Conservation (phyloP, 2,888 invertebrate species). For the Nephrotoma flavescens region DNA sequence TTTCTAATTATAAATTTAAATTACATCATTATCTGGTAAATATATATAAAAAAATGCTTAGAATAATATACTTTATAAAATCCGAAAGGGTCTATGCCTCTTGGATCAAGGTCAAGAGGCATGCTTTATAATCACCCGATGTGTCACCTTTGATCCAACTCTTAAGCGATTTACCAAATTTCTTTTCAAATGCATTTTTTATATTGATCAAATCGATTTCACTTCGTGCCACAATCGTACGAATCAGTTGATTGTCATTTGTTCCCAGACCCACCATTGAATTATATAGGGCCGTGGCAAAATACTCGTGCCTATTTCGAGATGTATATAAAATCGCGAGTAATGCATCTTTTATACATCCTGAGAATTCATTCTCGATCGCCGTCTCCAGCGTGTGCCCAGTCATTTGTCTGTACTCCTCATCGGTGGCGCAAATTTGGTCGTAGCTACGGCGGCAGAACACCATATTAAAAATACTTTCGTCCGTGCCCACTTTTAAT, state of each 20-base stretch:
- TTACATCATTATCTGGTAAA: background rate
- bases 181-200: conserved; percentile 56
- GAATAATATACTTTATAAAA: background rate
- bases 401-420: conserved; percentile 40
- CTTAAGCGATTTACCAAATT: conserved; percentile 61
- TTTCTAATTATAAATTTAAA: background rate
- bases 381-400: conserved; percentile 68
- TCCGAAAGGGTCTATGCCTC: conserved; percentile 14
- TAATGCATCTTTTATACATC: conserved; percentile 60
- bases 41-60: background rate
- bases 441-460: conserved; percentile 63
- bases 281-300: conserved; percentile 72
- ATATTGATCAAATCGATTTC: conserved; percentile 80
- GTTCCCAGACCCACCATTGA: conserved; percentile 86
- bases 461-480: conserved; percentile 71
- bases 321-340: conserved; percentile 69
- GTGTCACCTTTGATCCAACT: conserved; percentile 72
- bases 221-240: conserved; percentile 66
- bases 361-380: conserved; percentile 71
- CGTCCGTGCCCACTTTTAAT: conserved; percentile 60
- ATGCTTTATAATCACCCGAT: conserved; percentile 76
- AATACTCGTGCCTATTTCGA: conserved; percentile 65
- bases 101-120: conserved; percentile 55
- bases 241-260: conserved; percentile 70
- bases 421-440: conserved; percentile 44